A percentile compares a stretch with the other conserved stretches of the same genome.
These are phyloP conservation scores for Acrobasis consociella DNA, from an alignment of 2,888 invertebrate species.

Conservation along the genomic window DNA sequence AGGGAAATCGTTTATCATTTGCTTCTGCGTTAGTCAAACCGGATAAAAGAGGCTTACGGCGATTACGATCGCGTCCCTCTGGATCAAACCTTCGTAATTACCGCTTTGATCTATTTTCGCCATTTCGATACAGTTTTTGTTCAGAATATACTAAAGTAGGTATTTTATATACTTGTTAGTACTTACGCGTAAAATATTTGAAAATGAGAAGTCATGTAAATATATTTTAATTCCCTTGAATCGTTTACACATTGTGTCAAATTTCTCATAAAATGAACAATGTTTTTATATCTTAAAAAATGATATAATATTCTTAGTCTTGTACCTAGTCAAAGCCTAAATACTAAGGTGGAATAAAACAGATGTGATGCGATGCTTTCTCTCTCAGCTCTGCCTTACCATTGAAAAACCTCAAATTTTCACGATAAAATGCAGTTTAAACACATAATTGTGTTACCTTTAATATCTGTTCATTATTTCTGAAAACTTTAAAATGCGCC, in stretches of 20 bases:
- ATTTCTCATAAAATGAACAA: too few relatives aligned
- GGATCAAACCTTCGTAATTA: constrained; percentile 21
- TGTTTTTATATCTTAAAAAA: too few relatives aligned
- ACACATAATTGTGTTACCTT: neutral
- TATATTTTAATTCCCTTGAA: too few relatives aligned
- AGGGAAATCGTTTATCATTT: constrained; percentile 12
- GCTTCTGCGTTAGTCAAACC: constrained; percentile 18
- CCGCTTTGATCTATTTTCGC: constrained; percentile 15
- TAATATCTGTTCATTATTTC: constrained; percentile 2
- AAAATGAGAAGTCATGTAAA: too few relatives aligned
- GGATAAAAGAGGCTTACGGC: constrained; percentile 16
- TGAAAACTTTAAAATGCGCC: constrained; percentile 13
- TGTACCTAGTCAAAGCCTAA: too few relatives aligned
- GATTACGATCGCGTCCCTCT: constrained; percentile 13
- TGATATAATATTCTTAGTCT: too few relatives aligned
- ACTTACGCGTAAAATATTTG: too few relatives aligned
- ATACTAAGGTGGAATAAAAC: too few relatives aligned
- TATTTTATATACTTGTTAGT: too few relatives aligned
- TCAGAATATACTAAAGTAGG: neutral
- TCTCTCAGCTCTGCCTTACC: too few relatives aligned
- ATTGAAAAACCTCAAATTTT: neutral
- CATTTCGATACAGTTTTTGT: neutral
- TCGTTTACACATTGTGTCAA: too few relatives aligned
- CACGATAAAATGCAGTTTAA: neutral
- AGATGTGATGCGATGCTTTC: too few relatives aligned